phyloP scores from a whole-genome alignment of 1,140 invertebrate genomes.

The Leptopilina clavipes region DNA sequence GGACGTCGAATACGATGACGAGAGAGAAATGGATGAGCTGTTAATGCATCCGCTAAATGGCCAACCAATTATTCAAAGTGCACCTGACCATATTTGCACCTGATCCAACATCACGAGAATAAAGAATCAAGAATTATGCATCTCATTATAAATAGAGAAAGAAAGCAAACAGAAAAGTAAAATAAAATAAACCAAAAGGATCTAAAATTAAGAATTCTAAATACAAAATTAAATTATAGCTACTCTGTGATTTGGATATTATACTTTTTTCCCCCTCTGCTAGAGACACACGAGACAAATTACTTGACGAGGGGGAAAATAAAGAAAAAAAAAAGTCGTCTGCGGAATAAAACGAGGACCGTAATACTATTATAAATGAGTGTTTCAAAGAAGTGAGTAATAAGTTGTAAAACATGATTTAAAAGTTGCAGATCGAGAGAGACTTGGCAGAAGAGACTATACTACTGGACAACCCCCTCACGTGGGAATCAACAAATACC shows the following conservation, averaged over 20 bases:
- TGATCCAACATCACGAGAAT: no score
- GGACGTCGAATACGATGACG: conserved; percentile 17
- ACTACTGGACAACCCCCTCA: not conserved
- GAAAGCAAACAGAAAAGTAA: no score
- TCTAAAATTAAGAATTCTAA: no score
- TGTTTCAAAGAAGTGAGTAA: conserved; percentile 19
- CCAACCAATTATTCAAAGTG: conserved; percentile 11
- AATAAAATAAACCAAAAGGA: no score
- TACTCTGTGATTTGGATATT: no score
- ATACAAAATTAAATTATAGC: no score
- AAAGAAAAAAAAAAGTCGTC: not conserved
- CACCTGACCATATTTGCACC: not conserved
- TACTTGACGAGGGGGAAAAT: not conserved
- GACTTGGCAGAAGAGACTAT: conserved; percentile 2
- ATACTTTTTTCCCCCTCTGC: no score
- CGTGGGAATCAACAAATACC: conserved; percentile 37
- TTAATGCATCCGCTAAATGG: conserved; percentile 15
- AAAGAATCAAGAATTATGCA: no score
- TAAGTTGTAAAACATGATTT: conserved; percentile 32
- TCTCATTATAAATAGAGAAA: no score
- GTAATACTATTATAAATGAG: conserved; percentile 1
- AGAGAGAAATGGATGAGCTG: conserved; percentile 27
- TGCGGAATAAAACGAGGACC: not conserved
- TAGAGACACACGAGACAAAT: not conserved
- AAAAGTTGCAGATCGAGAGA: conserved; percentile 1